Evolutionary conservation across 2,888 invertebrate species (phyloP).

Genomic region (Calliphora vomitoria): DNA sequence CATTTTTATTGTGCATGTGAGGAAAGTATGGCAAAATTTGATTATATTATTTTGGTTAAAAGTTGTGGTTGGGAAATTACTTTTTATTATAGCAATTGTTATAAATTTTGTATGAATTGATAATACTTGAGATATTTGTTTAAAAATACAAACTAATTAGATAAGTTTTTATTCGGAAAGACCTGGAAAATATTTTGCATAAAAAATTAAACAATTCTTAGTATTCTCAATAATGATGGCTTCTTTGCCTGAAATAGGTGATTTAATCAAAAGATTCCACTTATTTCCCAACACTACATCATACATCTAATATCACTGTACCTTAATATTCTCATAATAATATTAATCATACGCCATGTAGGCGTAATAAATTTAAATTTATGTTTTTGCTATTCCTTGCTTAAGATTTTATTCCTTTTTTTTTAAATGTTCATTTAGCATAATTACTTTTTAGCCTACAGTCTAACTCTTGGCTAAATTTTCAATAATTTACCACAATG

Average conservation of each 20-base stretch:
- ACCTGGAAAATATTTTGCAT: no score
- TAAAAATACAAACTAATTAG: no score
- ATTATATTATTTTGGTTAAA: neutral
- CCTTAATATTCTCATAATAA: neutral
- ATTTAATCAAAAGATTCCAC: neutral
- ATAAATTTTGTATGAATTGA: neutral
- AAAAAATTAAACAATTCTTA: no score
- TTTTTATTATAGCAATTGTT: neutral
- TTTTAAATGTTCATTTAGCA: neutral
- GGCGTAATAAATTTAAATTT: neutral
- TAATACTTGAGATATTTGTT: neutral
- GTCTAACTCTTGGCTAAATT: slow-evolving; percentile 1
- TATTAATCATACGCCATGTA: neutral
- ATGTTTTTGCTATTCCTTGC: neutral
- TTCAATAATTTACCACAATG: neutral
- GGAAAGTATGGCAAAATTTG: no score
- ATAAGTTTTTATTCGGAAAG: no score
- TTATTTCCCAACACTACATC: neutral
- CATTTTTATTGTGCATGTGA: neutral
- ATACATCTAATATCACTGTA: neutral
- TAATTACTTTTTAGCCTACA: slow-evolving; percentile 22
- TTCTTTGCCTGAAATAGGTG: neutral
- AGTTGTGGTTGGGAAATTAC: neutral
- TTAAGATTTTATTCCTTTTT: neutral
- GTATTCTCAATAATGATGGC: no score